These are phyloP conservation scores for Dasypogon diadema DNA, from an alignment of 2,888 invertebrate species.

Conservation along the genomic window DNA sequence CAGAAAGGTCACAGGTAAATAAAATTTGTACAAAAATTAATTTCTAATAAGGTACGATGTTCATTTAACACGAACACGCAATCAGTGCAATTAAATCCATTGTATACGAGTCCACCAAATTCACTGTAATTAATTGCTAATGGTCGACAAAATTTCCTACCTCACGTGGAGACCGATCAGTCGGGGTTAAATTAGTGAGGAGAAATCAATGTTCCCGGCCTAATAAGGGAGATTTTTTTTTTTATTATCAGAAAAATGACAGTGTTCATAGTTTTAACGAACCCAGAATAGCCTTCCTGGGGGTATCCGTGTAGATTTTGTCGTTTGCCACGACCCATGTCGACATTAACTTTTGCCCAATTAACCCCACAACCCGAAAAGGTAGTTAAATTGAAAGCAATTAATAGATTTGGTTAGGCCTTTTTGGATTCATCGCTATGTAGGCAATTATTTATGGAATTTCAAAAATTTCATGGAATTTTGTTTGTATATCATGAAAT, in stretches of 20 bases:
- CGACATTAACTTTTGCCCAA: no score
- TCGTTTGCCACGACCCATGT: no score
- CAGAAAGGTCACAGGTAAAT: not conserved
- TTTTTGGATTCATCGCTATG: no score
- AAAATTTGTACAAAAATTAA: constrained; percentile 28
- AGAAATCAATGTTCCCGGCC: not conserved
- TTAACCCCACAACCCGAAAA: not conserved
- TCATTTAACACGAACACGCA: constrained; percentile 7
- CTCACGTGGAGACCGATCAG: constrained; percentile 1
- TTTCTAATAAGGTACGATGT: constrained; percentile 13
- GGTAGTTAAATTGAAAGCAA: not conserved
- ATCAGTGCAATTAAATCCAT: constrained; percentile 25
- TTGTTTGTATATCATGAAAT: not conserved
- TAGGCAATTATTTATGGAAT: constrained; percentile 14
- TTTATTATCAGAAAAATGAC: not conserved
- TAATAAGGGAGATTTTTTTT: not conserved
- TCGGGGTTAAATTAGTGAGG: constrained; percentile 21
- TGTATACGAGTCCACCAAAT: not conserved
- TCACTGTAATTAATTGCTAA: constrained; percentile 33
- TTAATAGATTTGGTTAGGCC: constrained; percentile 23
- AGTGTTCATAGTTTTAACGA: not conserved
- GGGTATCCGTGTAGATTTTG: no score
- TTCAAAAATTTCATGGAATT: not conserved
- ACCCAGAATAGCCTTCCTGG: no score
- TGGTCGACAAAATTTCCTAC: constrained; percentile 13